Evolutionary conservation across 2,888 invertebrate genomes (phyloP), one percentile per base, ranked within the genome.

Genomic region (Leptinotarsa juncta): DNA sequence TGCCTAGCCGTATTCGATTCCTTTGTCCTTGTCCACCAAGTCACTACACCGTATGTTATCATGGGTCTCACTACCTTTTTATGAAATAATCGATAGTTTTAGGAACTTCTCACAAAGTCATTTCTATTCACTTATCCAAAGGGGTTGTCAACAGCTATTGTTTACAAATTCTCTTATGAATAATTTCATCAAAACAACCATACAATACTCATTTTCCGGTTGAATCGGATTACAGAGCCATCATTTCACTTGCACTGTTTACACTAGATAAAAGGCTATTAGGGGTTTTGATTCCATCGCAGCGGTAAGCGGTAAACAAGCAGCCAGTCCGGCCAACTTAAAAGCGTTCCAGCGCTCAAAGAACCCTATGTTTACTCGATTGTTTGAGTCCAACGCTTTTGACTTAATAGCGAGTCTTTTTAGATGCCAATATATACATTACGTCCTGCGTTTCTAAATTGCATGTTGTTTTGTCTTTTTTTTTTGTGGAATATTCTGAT

Each of bases 201-300:
- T 68, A 75, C 74, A 77, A 77, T 78, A 75, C 77, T 74, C 75
- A 72, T 79, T 76, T 79, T 79, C 79, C 78, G 76, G 76, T 72
- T 71, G 78, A 78, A 69, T 83, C 82, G 78, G 75, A 82, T 83
- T 83, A 81, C 83, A 81, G 72, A 75, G 79, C 79, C 80, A 79
- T 80, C 82, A 78, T 80, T 83, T 82, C 83, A 83, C 83, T 83
- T 81, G 82, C 76, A 67, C 77, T 85, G 83, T 85, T 84, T 84
- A 83, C 81, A 80, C 77, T 83, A 80, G 82, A 81, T 85, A 84
- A 85, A 85, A 85, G 84, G 84, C 82, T 83, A 76, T 78, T 77
- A 75, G 75, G 72, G 76, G 70, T 67, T 75, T 75, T 72, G 73
- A 76, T 73, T 73, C 73, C 68, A 65, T 5, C 55, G 18, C 55